These are phyloP conservation scores for Oscheius sp. DNA, from an alignment of 2,888 invertebrate genomes.

Conservation along the genomic window DNA sequence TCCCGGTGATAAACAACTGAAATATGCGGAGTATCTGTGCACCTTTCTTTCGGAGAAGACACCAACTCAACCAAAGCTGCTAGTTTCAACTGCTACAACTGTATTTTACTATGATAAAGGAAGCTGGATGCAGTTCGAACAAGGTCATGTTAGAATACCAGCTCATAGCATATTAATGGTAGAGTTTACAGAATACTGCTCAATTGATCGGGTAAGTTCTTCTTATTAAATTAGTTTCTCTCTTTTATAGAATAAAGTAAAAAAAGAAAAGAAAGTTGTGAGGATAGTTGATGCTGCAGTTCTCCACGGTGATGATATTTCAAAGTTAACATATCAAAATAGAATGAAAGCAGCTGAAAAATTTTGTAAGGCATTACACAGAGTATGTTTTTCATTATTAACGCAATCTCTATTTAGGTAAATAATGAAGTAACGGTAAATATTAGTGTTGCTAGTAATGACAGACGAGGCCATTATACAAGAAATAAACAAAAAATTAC, in stretches of 20 bases:
- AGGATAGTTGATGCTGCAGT: constrained; percentile 64
- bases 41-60: constrained; percentile 30
- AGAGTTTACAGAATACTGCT: constrained; percentile 28
- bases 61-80: constrained; percentile 5
- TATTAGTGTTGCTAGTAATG: constrained; percentile 1
- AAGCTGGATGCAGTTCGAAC: constrained; percentile 21
- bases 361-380: constrained; percentile 49
- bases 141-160: constrained; percentile 40
- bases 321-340: constrained; percentile 44
- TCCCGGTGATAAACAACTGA: constrained; percentile 20
- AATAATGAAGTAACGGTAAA: not conserved
- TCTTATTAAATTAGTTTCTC: not conserved
- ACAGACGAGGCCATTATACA: not conserved
- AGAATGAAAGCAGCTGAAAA: constrained; percentile 57
- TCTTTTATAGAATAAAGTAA: not conserved
- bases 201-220: not conserved
- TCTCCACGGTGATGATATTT: constrained; percentile 63
- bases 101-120: constrained; percentile 5
- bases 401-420: not conserved
- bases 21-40: constrained; percentile 34
- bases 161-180: constrained; percentile 49
- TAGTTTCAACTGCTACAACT: constrained; percentile 30
- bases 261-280: constrained; percentile 35
- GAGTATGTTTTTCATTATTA: constrained; percentile 35
- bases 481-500: not conserved